These are phyloP conservation scores for Xenops minutus DNA, from an alignment of 2,797 vertebrate species.

Conservation along the genomic window DNA sequence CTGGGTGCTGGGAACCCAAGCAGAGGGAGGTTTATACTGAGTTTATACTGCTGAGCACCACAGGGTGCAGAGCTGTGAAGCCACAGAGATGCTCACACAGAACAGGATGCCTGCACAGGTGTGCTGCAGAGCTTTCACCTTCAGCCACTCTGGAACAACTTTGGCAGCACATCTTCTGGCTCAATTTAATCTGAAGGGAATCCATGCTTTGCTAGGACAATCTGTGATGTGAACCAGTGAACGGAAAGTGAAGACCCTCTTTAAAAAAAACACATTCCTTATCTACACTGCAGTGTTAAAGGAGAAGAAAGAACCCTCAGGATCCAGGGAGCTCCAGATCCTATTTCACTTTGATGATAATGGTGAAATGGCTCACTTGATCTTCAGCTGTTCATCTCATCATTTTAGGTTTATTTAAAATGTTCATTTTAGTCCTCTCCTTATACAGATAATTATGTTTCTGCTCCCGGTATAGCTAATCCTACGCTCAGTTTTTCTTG, in stretches of 20 bases:
- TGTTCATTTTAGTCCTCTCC: not conserved
- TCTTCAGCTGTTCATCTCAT: not conserved
- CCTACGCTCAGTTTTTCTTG: not conserved
- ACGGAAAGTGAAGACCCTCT: not conserved
- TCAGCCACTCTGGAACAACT: not conserved
- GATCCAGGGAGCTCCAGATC: not conserved
- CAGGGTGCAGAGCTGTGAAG: not conserved
- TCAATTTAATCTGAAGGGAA: not conserved
- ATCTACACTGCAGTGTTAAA: not conserved
- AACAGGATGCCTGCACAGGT: not conserved
- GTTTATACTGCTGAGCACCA: not conserved
- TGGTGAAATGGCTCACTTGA: not conserved
- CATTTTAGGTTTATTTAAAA: not conserved
- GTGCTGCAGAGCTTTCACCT: not conserved
- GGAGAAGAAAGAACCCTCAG: not conserved
- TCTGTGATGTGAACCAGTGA: not conserved
- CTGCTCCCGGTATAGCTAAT: not conserved
- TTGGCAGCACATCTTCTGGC: not conserved
- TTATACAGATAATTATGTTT: not conserved
- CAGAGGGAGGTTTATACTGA: too few species aligned
- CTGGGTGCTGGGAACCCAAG: not conserved
- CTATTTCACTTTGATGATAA: not conserved
- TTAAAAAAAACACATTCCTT: not conserved
- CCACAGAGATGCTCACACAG: not conserved
- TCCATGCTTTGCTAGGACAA: not conserved